Evolutionary conservation across 1,140 invertebrate species (phyloP), one percentile per base, ranked within the genome.

Genomic region (Glossosoma conforme): DNA sequence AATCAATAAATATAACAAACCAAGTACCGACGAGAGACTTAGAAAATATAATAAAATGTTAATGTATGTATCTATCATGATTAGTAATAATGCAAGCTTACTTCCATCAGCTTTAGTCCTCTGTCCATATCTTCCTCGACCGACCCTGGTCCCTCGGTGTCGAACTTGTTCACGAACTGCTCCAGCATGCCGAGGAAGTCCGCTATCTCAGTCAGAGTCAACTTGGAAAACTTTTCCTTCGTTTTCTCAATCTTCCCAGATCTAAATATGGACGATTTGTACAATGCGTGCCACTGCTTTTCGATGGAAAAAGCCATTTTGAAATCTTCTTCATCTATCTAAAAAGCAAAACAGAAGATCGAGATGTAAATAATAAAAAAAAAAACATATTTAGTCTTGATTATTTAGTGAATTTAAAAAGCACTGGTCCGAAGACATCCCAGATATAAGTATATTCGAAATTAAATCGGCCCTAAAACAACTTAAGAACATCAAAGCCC

Each of bases 221-320:
- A 69, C 54, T 86, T 80, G 13, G 86, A 86, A 67, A 93, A 96
- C 60, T 86, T 81, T 21, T 84, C 81, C 60, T 83, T 87, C 5
- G 85, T 87, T 46, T 78, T 77, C 57, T 87, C 80, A 28, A 89
- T 65, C 5, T 81, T 84, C 37, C 79, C 79, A 10, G 76, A 74
- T 47, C 86, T 74, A 64, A 81, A 85, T 9, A 88, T 60, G 0
- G 83, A 80, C 1, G 77, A 80, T 36, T 82, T 74, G 58, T 84
- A 85, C 13, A 87, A 62, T 6, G 72, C 74, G 44, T 82, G 77
- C 86, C 86, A 88, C 2, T 83, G 77, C 36, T 77, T 67, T 66
- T 86, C 75, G 10, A 89, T 61, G 44, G 70, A 67, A 58, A 79
- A 71, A 1, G 84, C 77, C 59, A 81, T 72, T 17, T 68, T 44